Conservation (phyloP, 1,140 invertebrate species). For the Streblospio benedicti region DNA sequence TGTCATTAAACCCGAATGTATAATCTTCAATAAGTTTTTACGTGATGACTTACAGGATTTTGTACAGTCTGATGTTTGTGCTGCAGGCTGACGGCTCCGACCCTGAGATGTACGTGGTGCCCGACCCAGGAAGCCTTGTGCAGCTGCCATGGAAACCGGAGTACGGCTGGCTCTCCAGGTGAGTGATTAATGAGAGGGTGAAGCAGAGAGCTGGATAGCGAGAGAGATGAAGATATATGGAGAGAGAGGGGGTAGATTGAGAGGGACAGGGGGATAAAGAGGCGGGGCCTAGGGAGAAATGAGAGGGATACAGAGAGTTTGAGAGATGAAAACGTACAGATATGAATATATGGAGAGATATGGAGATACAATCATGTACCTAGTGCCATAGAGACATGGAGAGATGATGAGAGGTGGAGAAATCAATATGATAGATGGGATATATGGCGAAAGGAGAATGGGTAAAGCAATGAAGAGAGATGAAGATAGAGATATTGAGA, state of each 20-base stretch:
- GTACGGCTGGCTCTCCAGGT: conserved; percentile 16
- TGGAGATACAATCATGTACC: too few relatives aligned
- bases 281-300: neutral
- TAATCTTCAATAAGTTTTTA: too few relatives aligned
- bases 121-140: conserved; percentile 13
- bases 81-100: conserved; percentile 16
- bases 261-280: neutral
- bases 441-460: too few relatives aligned
- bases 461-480: too few relatives aligned
- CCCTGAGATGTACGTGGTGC: conserved; percentile 16
- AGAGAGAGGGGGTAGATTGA: neutral
- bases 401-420: too few relatives aligned
- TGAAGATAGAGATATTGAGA: too few relatives aligned
- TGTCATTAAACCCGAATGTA: too few relatives aligned
- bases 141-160: conserved; percentile 20
- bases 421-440: too few relatives aligned
- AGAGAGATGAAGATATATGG: neutral
- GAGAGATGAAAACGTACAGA: neutral
- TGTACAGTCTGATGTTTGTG: too few relatives aligned
- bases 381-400: too few relatives aligned
- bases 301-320: neutral
- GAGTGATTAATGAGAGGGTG: neutral
- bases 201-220: neutral
- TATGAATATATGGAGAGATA: neutral
- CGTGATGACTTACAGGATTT: too few relatives aligned